phyloP scores from a whole-genome alignment of 2,888 invertebrate species.

The Molorchus minor region DNA sequence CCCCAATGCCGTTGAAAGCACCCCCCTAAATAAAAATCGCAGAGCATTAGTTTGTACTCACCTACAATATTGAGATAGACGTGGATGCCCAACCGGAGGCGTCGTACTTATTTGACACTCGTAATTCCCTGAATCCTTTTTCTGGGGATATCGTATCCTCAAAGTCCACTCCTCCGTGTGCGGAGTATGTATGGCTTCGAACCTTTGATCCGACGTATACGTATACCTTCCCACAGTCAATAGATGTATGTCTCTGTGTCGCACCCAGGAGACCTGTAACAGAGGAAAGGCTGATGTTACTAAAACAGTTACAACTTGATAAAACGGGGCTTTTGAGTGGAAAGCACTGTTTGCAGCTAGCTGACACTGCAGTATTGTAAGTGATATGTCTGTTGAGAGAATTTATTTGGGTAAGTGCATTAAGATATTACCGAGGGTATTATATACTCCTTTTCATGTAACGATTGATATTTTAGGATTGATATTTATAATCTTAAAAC shows the following conservation, averaged over 20 bases:
- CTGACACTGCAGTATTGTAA: no score
- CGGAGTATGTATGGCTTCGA: constrained; percentile 86
- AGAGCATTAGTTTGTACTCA: constrained; percentile 69
- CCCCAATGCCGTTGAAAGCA: no score
- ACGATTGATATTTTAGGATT: no score
- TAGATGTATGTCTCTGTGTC: constrained; percentile 79
- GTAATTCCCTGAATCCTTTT: constrained; percentile 81
- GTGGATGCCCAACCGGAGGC: constrained; percentile 84
- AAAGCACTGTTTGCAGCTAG: not conserved
- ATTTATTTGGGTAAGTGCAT: no score
- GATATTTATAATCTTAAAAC: no score
- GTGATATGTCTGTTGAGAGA: no score
- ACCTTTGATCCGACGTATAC: constrained; percentile 85
- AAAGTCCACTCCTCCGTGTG: constrained; percentile 90
- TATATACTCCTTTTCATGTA: no score
- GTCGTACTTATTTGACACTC: constrained; percentile 93
- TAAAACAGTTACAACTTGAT: not conserved
- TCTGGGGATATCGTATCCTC: constrained; percentile 77
- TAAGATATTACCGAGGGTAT: no score
- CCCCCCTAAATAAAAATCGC: no score
- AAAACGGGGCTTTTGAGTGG: not conserved
- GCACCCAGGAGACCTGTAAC: constrained; percentile 79
- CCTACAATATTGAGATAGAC: constrained; percentile 85
- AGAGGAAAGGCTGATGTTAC: no score
- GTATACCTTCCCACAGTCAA: constrained; percentile 79